Conservation (phyloP, 1,140 invertebrate species). For the Zaprionus lachaisei region DNA sequence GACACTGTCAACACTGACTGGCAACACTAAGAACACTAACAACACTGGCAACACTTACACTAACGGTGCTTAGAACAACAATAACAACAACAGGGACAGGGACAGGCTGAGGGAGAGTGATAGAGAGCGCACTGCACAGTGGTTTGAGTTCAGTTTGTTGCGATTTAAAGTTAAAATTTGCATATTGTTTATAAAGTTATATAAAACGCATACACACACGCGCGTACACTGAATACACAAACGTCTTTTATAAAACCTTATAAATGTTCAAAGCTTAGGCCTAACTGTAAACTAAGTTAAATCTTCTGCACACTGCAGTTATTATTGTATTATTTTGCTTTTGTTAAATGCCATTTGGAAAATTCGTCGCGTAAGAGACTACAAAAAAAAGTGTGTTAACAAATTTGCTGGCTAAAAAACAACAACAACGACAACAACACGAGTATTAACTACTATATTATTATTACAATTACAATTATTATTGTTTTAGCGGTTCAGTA, state of each 20-base stretch:
- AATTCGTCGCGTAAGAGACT: conserved; percentile 60
- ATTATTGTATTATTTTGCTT: conserved; percentile 18
- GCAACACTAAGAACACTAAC: conserved; percentile 23
- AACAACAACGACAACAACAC: conserved; percentile 19
- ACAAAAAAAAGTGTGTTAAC: conserved; percentile 36
- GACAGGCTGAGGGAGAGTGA: too few species aligned
- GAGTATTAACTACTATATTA: conserved; percentile 26
- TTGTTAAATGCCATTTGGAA: conserved; percentile 64
- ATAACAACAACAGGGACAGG: conserved; percentile 17
- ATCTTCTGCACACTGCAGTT: conserved; percentile 55
- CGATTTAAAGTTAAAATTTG: conserved; percentile 6
- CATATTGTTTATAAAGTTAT: conserved; percentile 39
- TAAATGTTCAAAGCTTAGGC: conserved; percentile 50
- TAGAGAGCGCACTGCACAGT: conserved; percentile 16
- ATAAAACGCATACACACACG: conserved; percentile 45
- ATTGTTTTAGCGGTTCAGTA: conserved; percentile 13
- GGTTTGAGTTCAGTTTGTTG: background rate
- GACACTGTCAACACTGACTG: conserved; percentile 28
- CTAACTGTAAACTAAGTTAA: conserved; percentile 46
- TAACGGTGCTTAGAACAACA: background rate
- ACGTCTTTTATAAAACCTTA: conserved; percentile 33
- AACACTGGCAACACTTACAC: conserved; percentile 30
- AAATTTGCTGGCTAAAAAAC: conserved; percentile 46
- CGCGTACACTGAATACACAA: background rate
- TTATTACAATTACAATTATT: conserved; percentile 10